Percentiles rank a stretch among this genome's conserved stretches.
These are phyloP conservation scores for Austrolebias charrua DNA, from an alignment of 2,797 vertebrate species.

Conservation along the genomic window DNA sequence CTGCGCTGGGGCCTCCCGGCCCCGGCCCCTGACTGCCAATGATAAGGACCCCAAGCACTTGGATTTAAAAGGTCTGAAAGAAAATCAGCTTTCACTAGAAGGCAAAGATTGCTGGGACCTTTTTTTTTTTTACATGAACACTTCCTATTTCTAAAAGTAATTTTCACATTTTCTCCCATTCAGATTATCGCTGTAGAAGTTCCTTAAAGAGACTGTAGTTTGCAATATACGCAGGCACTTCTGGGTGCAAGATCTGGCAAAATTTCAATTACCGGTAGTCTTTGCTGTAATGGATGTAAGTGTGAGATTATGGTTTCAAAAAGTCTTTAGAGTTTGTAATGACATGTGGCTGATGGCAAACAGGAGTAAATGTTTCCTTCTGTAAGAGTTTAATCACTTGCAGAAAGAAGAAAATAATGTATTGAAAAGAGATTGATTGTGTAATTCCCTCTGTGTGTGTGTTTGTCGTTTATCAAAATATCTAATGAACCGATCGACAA, in stretches of 20 bases:
- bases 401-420: background rate
- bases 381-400: background rate
- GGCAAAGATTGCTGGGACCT: constrained; percentile 18
- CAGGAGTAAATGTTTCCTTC: background rate
- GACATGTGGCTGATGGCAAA: constrained; percentile 12
- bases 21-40: constrained; percentile 70
- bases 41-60: constrained; percentile 67
- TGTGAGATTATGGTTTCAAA: constrained; percentile 29
- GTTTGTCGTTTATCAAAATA: too few relatives aligned
- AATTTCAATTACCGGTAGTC: constrained; percentile 1
- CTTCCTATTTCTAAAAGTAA: constrained; percentile 1
- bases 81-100: constrained; percentile 69
- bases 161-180: background rate
- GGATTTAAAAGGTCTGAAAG: constrained; percentile 67
- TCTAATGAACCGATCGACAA: too few relatives aligned
- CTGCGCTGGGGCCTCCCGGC: constrained; percentile 50
- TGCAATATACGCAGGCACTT: background rate
- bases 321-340: constrained; percentile 22
- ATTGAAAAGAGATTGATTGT: too few relatives aligned
- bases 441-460: too few relatives aligned
- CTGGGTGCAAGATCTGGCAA: constrained; percentile 7
- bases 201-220: background rate
- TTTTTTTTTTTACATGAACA: constrained; percentile 1
- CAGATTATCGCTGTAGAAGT: background rate
- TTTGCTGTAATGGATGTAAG: constrained; percentile 38